These are phyloP conservation scores for Drosophila simulans DNA, from an alignment of 1,140 invertebrate genomes.

Conservation along the genomic window DNA sequence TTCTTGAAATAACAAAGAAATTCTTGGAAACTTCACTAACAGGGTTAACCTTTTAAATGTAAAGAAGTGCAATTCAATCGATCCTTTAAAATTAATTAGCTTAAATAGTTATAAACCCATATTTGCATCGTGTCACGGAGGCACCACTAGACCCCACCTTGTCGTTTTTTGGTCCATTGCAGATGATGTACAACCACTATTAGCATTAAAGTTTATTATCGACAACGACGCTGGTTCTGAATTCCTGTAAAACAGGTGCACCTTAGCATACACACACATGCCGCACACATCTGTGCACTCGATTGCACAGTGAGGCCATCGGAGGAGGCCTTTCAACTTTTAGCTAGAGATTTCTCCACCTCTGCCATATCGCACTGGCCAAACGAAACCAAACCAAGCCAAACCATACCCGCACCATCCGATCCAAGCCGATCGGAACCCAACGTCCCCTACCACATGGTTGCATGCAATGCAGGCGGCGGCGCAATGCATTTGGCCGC, in stretches of 20 bases:
- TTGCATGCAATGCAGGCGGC: slow-evolving; percentile 62
- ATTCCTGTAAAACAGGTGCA: slow-evolving; percentile 83
- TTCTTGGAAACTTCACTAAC: background rate
- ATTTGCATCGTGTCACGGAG: slow-evolving; percentile 10
- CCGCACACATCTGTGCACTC: slow-evolving; percentile 2
- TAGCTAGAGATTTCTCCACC: slow-evolving; percentile 70
- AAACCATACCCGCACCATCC: slow-evolving; percentile 5
- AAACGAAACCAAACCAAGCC: background rate
- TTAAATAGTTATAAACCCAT: no score
- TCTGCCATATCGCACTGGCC: slow-evolving; percentile 10
- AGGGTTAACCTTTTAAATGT: background rate
- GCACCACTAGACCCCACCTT: slow-evolving; percentile 32
- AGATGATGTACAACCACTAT: slow-evolving; percentile 83
- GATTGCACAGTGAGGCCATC: slow-evolving; percentile 32
- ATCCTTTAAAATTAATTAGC: no score
- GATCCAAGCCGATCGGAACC: slow-evolving; percentile 31
- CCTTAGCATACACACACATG: slow-evolving; percentile 9
- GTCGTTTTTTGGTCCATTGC: slow-evolving; percentile 75
- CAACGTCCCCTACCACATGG: slow-evolving; percentile 21
- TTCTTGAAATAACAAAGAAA: background rate
- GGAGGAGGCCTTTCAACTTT: slow-evolving; percentile 74
- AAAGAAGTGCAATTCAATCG: background rate
- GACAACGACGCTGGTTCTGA: slow-evolving; percentile 78
- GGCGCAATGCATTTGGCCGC: slow-evolving; percentile 70
- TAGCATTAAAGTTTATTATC: slow-evolving; percentile 84